Conservation (phyloP, 2,888 invertebrate genomes). For the Apamea anceps region DNA sequence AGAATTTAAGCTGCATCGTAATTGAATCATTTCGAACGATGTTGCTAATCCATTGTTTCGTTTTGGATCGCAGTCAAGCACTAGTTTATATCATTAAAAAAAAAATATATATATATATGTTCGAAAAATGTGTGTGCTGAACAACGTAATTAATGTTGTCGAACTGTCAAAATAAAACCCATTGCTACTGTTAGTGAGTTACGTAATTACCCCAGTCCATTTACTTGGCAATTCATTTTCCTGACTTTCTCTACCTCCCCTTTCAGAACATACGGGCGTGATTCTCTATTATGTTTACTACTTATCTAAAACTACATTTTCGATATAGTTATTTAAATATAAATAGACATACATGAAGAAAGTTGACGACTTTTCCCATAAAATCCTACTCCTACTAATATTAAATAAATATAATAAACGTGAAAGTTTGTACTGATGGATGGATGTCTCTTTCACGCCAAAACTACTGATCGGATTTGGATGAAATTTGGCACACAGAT, state of each 20-base stretch:
- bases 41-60: no score
- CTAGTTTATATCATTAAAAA: no score
- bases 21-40: no score
- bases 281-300: neutral
- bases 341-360: neutral
- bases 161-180: neutral
- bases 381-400: slow-evolving; percentile 16
- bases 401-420: no score
- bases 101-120: no score
- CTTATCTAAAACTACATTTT: neutral
- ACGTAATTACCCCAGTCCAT: neutral
- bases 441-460: no score
- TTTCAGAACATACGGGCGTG: no score
- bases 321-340: neutral
- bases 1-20: neutral
- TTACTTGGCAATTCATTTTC: neutral
- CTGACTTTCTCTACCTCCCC: neutral
- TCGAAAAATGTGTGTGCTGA: neutral
- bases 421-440: no score
- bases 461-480: no score
- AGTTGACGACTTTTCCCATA: neutral
- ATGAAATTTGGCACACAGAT: no score
- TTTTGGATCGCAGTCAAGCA: no score
- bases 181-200: no score
- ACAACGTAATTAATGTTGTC: neutral